Percentiles rank a stretch among this genome's conserved stretches.
Conservation (phyloP, 2,113 vertebrate species). For the Ameiurus melas region DNA sequence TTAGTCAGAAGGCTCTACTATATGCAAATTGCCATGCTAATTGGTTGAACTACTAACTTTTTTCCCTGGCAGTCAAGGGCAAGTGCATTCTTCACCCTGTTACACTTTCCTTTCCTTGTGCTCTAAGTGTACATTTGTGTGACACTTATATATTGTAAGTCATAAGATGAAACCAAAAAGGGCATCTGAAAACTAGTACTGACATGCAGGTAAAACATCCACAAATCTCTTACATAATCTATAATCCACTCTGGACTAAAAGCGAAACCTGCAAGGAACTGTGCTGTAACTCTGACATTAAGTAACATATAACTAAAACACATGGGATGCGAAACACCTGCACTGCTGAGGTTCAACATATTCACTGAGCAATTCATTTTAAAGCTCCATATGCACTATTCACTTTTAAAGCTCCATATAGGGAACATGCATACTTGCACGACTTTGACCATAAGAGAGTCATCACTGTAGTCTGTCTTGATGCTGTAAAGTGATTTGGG, state of each 20-base stretch:
- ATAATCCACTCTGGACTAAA: background rate
- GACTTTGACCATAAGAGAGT: slow-evolving; percentile 12
- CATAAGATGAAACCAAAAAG: background rate
- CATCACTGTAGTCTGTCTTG: slow-evolving; percentile 9
- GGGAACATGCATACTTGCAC: background rate
- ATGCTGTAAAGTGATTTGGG: slow-evolving; percentile 34
- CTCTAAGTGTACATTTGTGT: background rate
- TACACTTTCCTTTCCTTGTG: background rate
- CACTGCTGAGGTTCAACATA: background rate
- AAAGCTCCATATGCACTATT: background rate
- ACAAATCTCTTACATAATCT: background rate
- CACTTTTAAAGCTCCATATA: background rate
- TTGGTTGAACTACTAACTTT: background rate
- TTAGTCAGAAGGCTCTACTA: background rate
- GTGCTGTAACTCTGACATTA: background rate
- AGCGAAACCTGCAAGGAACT: background rate
- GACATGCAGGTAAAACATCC: background rate
- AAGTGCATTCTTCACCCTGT: background rate
- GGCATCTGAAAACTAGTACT: background rate
- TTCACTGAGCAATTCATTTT: background rate
- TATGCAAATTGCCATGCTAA: background rate
- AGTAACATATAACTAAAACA: slow-evolving; percentile 22
- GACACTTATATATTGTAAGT: background rate
- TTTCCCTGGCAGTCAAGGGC: background rate
- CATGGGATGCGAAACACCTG: slow-evolving; percentile 16